Evolutionary conservation across 2,888 invertebrate genomes (phyloP), one percentile per base, ranked within the genome.

Genomic region (Nysson spinosus): DNA sequence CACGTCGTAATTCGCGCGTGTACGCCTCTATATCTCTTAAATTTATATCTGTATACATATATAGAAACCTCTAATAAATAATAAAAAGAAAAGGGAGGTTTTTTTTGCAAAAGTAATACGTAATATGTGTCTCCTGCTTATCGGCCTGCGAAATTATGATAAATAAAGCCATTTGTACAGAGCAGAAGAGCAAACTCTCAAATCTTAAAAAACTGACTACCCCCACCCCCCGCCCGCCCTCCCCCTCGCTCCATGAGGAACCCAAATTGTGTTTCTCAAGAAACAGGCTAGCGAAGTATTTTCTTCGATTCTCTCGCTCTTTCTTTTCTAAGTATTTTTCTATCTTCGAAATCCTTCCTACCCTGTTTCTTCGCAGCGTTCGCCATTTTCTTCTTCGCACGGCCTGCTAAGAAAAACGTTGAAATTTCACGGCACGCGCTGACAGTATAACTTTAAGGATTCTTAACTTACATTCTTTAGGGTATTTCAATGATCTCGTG

Each of bases 141-240:
- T 14, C 11, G 9, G 30, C 46, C 51, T 66, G 56, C 61, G 60
- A 69, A 78, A 69, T 56, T 72, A 74, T 64, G 62, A 83, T 83
- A 84, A 83, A 84, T 84, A 84, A 81, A 80, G 80, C 79, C 51
- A 56, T 85, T 80, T 85, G 65, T 83, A 85, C 84, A 84, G 80
- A 83, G 83, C 83, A 64, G 57, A 81, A 78, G 64, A 70, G 46
- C 52, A 56, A 50, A 57, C 26, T 43, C 61, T 40, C 47, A 69
- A 69, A 63, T 65, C 50, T 60, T 51, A 62, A 56, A 68, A 30
- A 76, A 69, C 9, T 60, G 46, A 55, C 49, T n/a, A n/a, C n/a
- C n/a, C n/a, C n/a, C n/a, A n/a, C n/a, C n/a, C n/a, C n/a, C n/a
- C n/a, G n/a, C n/a, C n/a, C n/a, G n/a, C n/a, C n/a, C n/a, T n/a